These are phyloP conservation scores for Cynodonichthys magdalenae DNA, from an alignment of 2,797 vertebrate species.

Conservation along the genomic window DNA sequence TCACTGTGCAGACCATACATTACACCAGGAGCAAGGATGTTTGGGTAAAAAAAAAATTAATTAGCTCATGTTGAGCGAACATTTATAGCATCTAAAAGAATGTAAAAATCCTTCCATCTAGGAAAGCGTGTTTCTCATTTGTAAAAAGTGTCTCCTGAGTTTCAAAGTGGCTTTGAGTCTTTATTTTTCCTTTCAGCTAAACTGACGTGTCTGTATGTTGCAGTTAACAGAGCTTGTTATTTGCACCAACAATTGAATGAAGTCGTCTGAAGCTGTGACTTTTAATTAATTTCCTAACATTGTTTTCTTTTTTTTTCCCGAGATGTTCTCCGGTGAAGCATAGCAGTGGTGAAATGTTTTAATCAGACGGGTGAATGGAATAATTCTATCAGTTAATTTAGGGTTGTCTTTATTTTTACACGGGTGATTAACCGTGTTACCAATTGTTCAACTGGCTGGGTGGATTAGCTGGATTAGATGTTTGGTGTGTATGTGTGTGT, in stretches of 20 bases:
- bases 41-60: slow-evolving; percentile 57
- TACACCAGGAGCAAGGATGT: slow-evolving; percentile 57
- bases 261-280: slow-evolving; percentile 66
- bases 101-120: slow-evolving; percentile 59
- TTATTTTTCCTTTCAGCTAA: slow-evolving; percentile 46
- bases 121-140: slow-evolving; percentile 67
- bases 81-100: slow-evolving; percentile 41
- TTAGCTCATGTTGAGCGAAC: slow-evolving; percentile 61
- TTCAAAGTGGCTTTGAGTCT: slow-evolving; percentile 60
- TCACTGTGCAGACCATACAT: slow-evolving; percentile 59
- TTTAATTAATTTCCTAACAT: slow-evolving; percentile 75
- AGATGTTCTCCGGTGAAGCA: slow-evolving; percentile 69
- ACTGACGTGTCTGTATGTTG: slow-evolving; percentile 41
- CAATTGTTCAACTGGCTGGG: slow-evolving; percentile 66
- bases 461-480: slow-evolving; percentile 75
- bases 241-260: slow-evolving; percentile 74
- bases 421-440: slow-evolving; percentile 76
- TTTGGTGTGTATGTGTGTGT: slow-evolving; percentile 33
- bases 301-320: slow-evolving; percentile 48
- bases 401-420: slow-evolving; percentile 77
- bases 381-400: slow-evolving; percentile 78
- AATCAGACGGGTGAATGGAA: slow-evolving; percentile 76
- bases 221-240: slow-evolving; percentile 64
- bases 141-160: slow-evolving; percentile 62
- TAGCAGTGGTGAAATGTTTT: slow-evolving; percentile 72